Conservation (phyloP, 2,888 invertebrate genomes). For the Matsumyia berberina region DNA sequence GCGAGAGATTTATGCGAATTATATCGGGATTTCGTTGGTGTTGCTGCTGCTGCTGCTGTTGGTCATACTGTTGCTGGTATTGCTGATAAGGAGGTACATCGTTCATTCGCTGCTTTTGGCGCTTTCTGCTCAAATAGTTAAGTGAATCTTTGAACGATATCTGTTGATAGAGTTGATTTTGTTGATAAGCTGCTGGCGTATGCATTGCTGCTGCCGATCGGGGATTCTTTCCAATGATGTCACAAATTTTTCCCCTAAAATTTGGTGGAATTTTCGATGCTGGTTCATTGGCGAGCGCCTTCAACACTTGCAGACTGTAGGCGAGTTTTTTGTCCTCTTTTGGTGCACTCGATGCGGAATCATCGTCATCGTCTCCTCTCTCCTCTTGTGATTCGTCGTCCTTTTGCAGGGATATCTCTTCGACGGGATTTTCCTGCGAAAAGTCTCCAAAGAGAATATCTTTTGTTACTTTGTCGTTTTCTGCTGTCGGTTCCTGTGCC, state of each 20-base stretch:
- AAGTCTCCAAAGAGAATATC: conserved; percentile 80
- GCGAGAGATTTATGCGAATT: conserved; percentile 81
- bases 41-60: conserved; percentile 77
- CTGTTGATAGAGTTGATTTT: conserved; percentile 80
- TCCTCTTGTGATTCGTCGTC: conserved; percentile 22
- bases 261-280: conserved; percentile 45
- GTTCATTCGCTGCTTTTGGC: conserved; percentile 77
- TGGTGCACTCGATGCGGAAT: conserved; percentile 76
- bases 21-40: conserved; percentile 80
- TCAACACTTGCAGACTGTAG: conserved; percentile 80
- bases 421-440: conserved; percentile 72
- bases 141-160: conserved; percentile 80
- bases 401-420: conserved; percentile 72
- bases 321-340: conserved; percentile 63
- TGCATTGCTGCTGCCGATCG: neutral
- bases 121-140: conserved; percentile 80
- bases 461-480: conserved; percentile 25
- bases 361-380: neutral
- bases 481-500: neutral
- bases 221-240: conserved; percentile 56
- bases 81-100: conserved; percentile 59
- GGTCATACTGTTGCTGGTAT: conserved; percentile 75
- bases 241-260: conserved; percentile 33
- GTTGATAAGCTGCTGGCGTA: conserved; percentile 29
- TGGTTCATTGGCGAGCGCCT: conserved; percentile 77